Percentiles rank a stretch among this genome's conserved stretches.
Evolutionary conservation across 2,888 invertebrate genomes (phyloP).

Genomic region (Melipona bicolor): DNA sequence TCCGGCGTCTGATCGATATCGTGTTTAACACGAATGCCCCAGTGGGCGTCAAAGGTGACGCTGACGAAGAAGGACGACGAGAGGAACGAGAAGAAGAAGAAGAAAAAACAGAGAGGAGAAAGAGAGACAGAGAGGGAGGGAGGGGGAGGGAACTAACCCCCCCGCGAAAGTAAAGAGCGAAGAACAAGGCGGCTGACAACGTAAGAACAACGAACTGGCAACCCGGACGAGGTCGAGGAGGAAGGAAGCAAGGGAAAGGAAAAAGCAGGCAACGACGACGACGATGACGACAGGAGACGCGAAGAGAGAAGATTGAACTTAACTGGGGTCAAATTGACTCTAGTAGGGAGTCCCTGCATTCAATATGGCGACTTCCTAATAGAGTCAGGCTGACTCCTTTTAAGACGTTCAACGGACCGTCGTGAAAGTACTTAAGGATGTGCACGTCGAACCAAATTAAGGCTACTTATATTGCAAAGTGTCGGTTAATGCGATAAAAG

Average conservation of each 20-base stretch:
- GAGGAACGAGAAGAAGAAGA: neutral
- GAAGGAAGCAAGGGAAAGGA: conserved; percentile 15
- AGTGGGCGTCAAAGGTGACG: conserved; percentile 53
- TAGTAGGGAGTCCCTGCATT: conserved; percentile 98
- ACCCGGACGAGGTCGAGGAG: conserved; percentile 14
- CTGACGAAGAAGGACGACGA: conserved; percentile 42
- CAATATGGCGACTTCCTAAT: conserved; percentile 96
- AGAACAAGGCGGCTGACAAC: neutral
- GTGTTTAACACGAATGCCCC: conserved; percentile 55
- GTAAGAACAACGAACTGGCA: conserved; percentile 18
- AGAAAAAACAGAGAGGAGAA: neutral
- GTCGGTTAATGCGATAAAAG: conserved; percentile 18
- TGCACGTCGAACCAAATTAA: conserved; percentile 51
- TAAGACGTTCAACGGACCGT: conserved; percentile 87
- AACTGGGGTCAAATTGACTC: conserved; percentile 98
- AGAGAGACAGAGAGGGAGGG: neutral
- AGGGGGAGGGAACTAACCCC: neutral
- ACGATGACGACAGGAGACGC: conserved; percentile 39
- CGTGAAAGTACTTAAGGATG: conserved; percentile 63
- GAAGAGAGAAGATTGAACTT: conserved; percentile 85
- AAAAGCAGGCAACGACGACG: neutral
- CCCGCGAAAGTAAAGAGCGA: neutral
- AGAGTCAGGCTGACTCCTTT: conserved; percentile 98
- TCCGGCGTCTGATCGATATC: conserved; percentile 56
- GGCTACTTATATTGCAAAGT: conserved; percentile 58